These are phyloP conservation scores for Heterodera carotae DNA, from an alignment of 1,140 invertebrate genomes.

Conservation along the genomic window DNA sequence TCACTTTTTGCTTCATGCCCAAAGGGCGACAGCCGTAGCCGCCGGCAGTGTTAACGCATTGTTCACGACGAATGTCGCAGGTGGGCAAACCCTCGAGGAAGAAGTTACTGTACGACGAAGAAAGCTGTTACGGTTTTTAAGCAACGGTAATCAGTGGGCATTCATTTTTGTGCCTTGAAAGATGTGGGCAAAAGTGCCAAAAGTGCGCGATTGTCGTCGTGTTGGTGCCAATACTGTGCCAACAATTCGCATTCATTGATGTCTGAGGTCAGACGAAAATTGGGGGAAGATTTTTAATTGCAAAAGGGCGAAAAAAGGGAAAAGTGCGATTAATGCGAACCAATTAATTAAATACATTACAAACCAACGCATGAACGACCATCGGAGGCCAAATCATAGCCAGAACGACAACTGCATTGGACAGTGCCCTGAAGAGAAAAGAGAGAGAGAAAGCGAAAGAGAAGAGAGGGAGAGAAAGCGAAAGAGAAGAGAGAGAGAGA, in stretches of 20 bases:
- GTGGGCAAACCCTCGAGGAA: not conserved
- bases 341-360: slow-evolving; percentile 8
- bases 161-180: not conserved
- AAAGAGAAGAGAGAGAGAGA: too few relatives aligned
- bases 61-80: slow-evolving; percentile 15
- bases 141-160: not conserved
- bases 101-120: not conserved
- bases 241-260: slow-evolving; percentile 22
- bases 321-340: not conserved
- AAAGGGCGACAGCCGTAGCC: slow-evolving; percentile 25
- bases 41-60: slow-evolving; percentile 14
- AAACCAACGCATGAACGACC: slow-evolving; percentile 57
- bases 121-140: not conserved
- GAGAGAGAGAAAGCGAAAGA: not conserved
- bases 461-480: too few relatives aligned
- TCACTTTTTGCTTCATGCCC: not conserved
- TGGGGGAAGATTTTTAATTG: not conserved
- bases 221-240: not conserved
- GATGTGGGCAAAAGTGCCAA: slow-evolving; percentile 9
- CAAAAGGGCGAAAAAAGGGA: slow-evolving; percentile 4
- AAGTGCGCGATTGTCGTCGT: not conserved
- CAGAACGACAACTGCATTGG: slow-evolving; percentile 58
- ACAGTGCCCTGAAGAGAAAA: slow-evolving; percentile 30
- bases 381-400: slow-evolving; percentile 59
- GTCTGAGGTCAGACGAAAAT: not conserved